Conservation (phyloP, 2,888 invertebrate genomes). For the Spilosoma lubricipeda region DNA sequence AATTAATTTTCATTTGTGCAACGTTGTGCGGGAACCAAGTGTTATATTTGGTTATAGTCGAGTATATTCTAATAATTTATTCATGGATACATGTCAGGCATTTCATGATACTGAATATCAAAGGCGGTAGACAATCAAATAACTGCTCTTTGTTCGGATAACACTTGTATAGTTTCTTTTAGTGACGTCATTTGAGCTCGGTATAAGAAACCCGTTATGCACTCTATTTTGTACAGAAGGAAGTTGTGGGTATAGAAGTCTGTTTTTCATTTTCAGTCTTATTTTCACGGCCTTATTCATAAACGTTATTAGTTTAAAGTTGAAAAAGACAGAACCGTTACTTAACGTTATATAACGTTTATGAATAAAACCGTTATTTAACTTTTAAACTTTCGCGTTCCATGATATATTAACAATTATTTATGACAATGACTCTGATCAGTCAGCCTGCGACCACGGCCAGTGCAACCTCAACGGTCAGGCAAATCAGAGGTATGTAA, state of each 20-base stretch:
- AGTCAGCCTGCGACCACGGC: too few species aligned
- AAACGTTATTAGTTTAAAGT: too few species aligned
- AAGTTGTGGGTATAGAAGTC: not conserved
- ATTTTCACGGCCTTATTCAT: too few species aligned
- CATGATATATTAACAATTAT: too few species aligned
- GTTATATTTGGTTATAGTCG: conserved; percentile 63
- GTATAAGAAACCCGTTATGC: conserved; percentile 6
- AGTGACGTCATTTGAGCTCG: conserved; percentile 12
- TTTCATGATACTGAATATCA: conserved; percentile 64
- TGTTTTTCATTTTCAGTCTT: not conserved
- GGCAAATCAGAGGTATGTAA: too few species aligned
- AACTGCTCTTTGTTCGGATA: conserved; percentile 31
- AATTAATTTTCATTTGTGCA: conserved; percentile 79
- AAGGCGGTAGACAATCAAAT: conserved; percentile 58
- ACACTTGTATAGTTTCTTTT: not conserved
- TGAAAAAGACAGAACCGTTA: too few species aligned
- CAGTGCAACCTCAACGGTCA: too few species aligned
- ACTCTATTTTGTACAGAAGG: not conserved
- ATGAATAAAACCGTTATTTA: too few species aligned
- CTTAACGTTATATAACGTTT: too few species aligned
- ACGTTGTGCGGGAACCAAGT: conserved; percentile 47
- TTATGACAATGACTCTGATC: too few species aligned
- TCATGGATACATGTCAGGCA: conserved; percentile 65
- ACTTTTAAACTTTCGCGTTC: too few species aligned
- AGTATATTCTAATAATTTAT: conserved; percentile 74